Conservation (phyloP, 2,797 vertebrate genomes). For the Falco naumanni region DNA sequence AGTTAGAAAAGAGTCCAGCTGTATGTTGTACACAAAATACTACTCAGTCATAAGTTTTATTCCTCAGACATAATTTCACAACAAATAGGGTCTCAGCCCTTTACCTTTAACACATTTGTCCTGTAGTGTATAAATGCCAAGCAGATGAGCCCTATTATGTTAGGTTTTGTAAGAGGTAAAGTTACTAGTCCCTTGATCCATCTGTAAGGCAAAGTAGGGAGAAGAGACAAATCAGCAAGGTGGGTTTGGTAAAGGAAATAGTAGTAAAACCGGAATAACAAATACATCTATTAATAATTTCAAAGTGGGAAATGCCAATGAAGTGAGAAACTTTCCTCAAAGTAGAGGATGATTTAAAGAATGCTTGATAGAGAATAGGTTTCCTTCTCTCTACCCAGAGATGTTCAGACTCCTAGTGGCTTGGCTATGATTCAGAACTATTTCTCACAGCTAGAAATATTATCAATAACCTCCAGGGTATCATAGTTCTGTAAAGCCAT, state of each 20-base stretch:
- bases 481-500: neutral
- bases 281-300: neutral
- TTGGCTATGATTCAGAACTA: neutral
- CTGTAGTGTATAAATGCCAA: neutral
- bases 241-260: neutral
- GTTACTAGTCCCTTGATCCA: neutral
- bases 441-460: neutral
- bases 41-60: neutral
- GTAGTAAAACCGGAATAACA: neutral
- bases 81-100: neutral
- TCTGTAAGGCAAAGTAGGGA: neutral
- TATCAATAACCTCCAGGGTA: neutral
- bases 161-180: neutral
- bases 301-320: neutral
- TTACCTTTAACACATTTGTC: neutral
- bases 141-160: neutral
- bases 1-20: neutral
- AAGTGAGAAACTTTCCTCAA: neutral
- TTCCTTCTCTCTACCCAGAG: neutral
- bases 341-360: neutral
- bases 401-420: neutral
- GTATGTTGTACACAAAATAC: neutral
- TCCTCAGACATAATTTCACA: neutral
- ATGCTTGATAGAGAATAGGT: neutral
- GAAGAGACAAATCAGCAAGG: neutral